A percentile compares a stretch with the other conserved stretches of the same genome.
Evolutionary conservation across 2,888 invertebrate species (phyloP).

Genomic region (Patella depressa): DNA sequence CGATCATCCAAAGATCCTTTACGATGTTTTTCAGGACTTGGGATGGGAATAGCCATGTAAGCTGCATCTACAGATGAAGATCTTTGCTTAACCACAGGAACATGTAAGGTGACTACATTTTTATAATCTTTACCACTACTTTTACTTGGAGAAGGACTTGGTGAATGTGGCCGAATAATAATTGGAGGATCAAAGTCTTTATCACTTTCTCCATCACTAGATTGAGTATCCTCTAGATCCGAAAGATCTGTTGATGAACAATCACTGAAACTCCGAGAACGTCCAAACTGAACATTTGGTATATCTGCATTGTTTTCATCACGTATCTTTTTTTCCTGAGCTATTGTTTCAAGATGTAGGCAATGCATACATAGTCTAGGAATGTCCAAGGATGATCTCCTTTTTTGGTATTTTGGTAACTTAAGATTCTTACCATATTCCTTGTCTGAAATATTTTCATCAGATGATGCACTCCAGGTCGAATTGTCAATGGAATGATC

Average conservation of each 20-base stretch:
- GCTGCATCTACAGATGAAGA: conserved; percentile 64
- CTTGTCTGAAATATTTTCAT: conserved; percentile 55
- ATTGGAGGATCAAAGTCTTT: conserved; percentile 17
- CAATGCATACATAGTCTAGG: conserved; percentile 67
- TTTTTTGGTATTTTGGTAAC: conserved; percentile 45
- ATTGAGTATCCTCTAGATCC: conserved; percentile 26
- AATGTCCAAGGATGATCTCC: conserved; percentile 61
- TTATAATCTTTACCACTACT: conserved; percentile 36
- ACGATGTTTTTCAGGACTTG: conserved; percentile 33
- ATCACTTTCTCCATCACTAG: conserved; percentile 37
- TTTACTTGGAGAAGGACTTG: conserved; percentile 14
- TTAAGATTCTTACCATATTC: conserved; percentile 37
- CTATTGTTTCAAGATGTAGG: conserved; percentile 59
- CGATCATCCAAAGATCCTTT: conserved; percentile 56
- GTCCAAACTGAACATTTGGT: conserved; percentile 28
- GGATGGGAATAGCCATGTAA: conserved; percentile 38
- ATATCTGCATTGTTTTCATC: conserved; percentile 26
- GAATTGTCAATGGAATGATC: conserved; percentile 60
- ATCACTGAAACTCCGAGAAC: conserved; percentile 21
- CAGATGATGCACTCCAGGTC: conserved; percentile 48
- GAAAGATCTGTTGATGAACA: conserved; percentile 14
- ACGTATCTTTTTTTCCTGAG: conserved; percentile 36
- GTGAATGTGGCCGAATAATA: conserved; percentile 10
- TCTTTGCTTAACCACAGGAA: conserved; percentile 61
- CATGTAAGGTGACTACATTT: conserved; percentile 60